phyloP scores from a whole-genome alignment of 2,888 invertebrate genomes.

The Hydraecia micacea region DNA sequence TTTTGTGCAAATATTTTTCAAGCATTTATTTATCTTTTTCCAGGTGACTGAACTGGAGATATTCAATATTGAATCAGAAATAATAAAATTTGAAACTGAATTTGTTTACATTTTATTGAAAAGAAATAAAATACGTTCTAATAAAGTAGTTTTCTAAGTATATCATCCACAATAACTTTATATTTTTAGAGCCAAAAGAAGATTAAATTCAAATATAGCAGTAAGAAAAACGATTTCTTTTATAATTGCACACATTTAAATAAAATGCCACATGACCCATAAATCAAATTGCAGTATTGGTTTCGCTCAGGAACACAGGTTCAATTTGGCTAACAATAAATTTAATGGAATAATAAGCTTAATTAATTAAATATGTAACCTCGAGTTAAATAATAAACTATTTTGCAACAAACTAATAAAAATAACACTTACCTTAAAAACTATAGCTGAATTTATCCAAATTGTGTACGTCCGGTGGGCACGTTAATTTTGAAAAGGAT shows the following conservation, averaged over 20 bases:
- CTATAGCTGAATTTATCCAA: conserved; percentile 72
- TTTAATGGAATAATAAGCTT: background rate
- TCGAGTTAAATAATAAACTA: background rate
- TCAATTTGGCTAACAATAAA: conserved; percentile 20
- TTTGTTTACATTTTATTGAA: background rate
- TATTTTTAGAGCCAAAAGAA: background rate
- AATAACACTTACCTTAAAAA: conserved; percentile 66
- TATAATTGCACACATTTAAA: conserved; percentile 25
- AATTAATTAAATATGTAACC: background rate
- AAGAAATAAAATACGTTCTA: background rate
- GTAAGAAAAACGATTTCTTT: conserved; percentile 18
- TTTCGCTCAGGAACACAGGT: conserved; percentile 5
- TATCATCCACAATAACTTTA: background rate
- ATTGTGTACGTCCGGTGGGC: conserved; percentile 68
- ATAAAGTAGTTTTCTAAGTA: background rate
- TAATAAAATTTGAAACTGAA: background rate
- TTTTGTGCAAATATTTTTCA: conserved; percentile 79
- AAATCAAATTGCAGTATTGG: conserved; percentile 29
- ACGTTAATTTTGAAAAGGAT: conserved; percentile 75
- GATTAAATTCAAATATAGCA: background rate
- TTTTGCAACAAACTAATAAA: background rate
- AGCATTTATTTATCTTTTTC: conserved; percentile 79
- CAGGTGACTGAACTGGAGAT: conserved; percentile 71
- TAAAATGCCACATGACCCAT: conserved; percentile 47
- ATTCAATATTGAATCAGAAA: conserved; percentile 36